Base-by-base conservation (phyloP, 2,113 vertebrate species). In the Paracanthobrama guichenoti region DNA sequence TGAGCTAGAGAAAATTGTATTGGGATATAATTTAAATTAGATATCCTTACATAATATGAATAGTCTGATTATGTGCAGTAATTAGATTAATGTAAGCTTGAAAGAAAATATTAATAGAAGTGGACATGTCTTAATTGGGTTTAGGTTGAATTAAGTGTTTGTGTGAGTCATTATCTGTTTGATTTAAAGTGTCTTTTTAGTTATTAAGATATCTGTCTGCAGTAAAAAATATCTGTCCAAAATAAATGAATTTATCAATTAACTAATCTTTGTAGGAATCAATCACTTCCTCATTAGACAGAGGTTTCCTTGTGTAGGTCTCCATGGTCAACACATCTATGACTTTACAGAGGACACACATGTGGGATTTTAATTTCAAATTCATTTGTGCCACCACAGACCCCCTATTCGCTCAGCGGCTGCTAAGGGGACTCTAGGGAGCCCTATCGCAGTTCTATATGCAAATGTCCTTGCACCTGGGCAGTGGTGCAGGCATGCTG, bases 391-490 rank as follows among this genome's bases (percentile, higher is more conserved):
- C 94, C 88, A 93, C 92, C 88, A 94, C 92, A 94, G 95, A 96
- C 96, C 96, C 95, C 92, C 89, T 90, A 90, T 96, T 94, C 95
- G 95, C 96, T 97, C 96, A 95, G 96, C 96, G 97, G 95, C 96
- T 95, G 94, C 95, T 95, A 95, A 96, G 95, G 95, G 96, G 96
- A 97, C 97, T 96, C 97, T 94, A 94, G 97, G 97, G 97, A 98
- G 96, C 96, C 96, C 95, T 93, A 96, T 96, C 96, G 93, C 96
- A 97, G 96, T 97, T 98, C 96, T 99, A 97, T 98, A 99, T 99
- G 98, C 97, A 99, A 99, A 99, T 99, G 94, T 94, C 92, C 95
- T 95, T 95, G 96, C 97, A 99, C 97, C 97, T 99, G 97, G 97
- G 96, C 97, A 97, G 96, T 95, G 84, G 95, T 95, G 95, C 96